These are phyloP conservation scores for Anolis carolinensis DNA, from an alignment of 2,113 vertebrate species.

Conservation along the genomic window DNA sequence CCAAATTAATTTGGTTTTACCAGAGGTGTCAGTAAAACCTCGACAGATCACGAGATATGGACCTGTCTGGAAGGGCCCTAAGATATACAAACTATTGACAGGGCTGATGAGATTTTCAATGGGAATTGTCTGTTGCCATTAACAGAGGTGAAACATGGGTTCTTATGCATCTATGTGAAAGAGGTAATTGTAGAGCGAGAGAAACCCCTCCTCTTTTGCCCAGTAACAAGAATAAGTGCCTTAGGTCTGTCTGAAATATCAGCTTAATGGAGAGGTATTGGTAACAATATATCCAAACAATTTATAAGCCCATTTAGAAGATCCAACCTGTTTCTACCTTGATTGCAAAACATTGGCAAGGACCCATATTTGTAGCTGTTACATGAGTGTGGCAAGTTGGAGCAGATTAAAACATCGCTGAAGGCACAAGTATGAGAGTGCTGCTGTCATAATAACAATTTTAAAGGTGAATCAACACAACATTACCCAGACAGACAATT, in stretches of 20 bases:
- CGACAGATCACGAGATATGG: no score
- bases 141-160: not conserved
- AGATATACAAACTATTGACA: not conserved
- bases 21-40: no score
- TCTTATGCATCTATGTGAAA: not conserved
- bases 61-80: no score
- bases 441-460: slow-evolving; percentile 24
- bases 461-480: slow-evolving; percentile 10
- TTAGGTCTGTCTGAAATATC: not conserved
- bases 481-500: slow-evolving; percentile 28
- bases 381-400: not conserved
- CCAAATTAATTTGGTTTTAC: no score
- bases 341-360: slow-evolving; percentile 14
- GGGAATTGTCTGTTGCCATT: not conserved
- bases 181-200: no score
- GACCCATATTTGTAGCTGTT: not conserved
- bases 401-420: slow-evolving; percentile 13
- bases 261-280: not conserved
- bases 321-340: not conserved
- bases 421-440: slow-evolving; percentile 1
- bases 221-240: not conserved
- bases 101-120: not conserved
- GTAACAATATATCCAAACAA: not conserved
- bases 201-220: no score
- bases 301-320: not conserved